These are phyloP conservation scores for Vulpes lagopus DNA, from an alignment of 2,113 vertebrate species.

Conservation along the genomic window DNA sequence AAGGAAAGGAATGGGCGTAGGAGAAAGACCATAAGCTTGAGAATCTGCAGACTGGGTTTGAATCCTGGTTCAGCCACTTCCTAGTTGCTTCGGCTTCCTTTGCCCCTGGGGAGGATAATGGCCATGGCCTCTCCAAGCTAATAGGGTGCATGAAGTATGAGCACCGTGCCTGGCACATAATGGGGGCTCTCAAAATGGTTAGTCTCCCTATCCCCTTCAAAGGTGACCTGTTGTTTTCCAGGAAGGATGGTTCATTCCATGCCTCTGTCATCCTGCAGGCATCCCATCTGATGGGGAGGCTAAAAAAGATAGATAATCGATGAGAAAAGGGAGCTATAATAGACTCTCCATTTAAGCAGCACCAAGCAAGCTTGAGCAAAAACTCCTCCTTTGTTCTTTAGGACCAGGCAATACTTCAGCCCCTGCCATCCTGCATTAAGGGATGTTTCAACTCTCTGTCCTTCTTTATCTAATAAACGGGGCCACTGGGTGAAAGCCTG, in stretches of 20 bases:
- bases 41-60: neutral
- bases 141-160: neutral
- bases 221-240: neutral
- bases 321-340: neutral
- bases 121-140: neutral
- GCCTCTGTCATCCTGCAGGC: neutral
- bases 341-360: neutral
- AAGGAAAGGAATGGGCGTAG: neutral
- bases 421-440: slow-evolving; percentile 51
- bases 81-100: neutral
- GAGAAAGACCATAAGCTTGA: neutral
- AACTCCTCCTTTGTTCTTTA: neutral
- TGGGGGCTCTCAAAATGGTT: neutral
- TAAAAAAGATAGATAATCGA: neutral
- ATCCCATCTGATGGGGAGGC: neutral
- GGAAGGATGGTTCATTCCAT: neutral
- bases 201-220: neutral
- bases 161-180: neutral
- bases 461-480: slow-evolving; percentile 20
- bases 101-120: neutral
- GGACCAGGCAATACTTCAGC: neutral
- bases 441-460: slow-evolving; percentile 1
- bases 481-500: slow-evolving; percentile 26
- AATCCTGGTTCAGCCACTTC: neutral
- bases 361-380: neutral